These are phyloP conservation scores for Zootermopsis nevadensis DNA, from an alignment of 2,888 invertebrate genomes.

Conservation along the genomic window DNA sequence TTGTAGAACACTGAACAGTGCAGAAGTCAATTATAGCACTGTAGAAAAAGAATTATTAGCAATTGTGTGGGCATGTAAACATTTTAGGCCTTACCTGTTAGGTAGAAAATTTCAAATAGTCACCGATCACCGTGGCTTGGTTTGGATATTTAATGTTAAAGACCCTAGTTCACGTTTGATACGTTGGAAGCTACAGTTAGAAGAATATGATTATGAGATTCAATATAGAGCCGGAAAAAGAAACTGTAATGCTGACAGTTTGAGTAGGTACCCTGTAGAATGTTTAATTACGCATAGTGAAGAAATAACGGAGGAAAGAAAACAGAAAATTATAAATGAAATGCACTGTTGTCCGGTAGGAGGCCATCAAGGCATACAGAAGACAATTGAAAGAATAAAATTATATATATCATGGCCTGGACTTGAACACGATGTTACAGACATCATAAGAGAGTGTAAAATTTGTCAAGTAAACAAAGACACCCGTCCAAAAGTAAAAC, in stretches of 20 bases:
- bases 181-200: no score
- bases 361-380: not conserved
- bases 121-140: not conserved
- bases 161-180: not conserved
- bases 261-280: conserved; percentile 1
- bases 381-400: not conserved
- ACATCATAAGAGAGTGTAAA: not conserved
- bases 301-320: not conserved
- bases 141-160: conserved; percentile 11
- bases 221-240: no score
- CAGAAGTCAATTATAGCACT: not conserved
- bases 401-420: not conserved
- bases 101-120: no score
- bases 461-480: conserved; percentile 7
- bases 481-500: not conserved
- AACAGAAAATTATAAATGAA: not conserved
- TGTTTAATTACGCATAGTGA: not conserved
- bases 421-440: not conserved
- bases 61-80: conserved; percentile 3
- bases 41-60: not conserved
- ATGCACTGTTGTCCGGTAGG: not conserved
- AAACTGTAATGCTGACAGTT: no score
- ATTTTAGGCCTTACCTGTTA: conserved; percentile 10
- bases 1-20: not conserved
- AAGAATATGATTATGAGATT: no score